Evolutionary conservation across 2,888 invertebrate genomes (phyloP).

Genomic region (Lochmaea capreae): DNA sequence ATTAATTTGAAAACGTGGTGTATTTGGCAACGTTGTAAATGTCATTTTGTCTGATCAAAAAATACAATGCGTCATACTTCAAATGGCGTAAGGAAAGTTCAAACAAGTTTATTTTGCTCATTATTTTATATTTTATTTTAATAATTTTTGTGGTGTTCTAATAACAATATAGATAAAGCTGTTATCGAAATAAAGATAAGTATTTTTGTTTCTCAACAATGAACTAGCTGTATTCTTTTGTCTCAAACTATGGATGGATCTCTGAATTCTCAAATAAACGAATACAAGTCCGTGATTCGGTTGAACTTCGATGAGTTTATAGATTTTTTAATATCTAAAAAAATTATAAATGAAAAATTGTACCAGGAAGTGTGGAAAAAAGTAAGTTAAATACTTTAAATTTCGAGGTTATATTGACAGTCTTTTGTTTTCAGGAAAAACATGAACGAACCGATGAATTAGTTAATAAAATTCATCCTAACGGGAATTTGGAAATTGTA

Average conservation of each 20-base stretch:
- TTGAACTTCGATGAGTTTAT: slow-evolving; percentile 43
- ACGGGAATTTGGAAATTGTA: slow-evolving; percentile 35
- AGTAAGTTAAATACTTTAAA: slow-evolving; percentile 33
- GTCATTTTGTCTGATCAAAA: background rate
- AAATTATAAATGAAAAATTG: slow-evolving; percentile 40
- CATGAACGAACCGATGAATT: slow-evolving; percentile 37
- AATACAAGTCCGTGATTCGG: slow-evolving; percentile 39
- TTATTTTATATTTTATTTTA: slow-evolving; percentile 28
- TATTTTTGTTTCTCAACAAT: slow-evolving; percentile 20
- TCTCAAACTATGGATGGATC: slow-evolving; percentile 35
- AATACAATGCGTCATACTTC: slow-evolving; percentile 13
- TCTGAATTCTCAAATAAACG: slow-evolving; percentile 43
- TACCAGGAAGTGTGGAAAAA: slow-evolving; percentile 39
- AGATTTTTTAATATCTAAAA: slow-evolving; percentile 44
- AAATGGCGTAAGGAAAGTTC: slow-evolving; percentile 21
- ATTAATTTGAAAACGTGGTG: background rate
- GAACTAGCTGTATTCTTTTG: slow-evolving; percentile 22
- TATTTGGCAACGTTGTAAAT: slow-evolving; percentile 2
- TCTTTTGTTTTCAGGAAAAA: slow-evolving; percentile 37
- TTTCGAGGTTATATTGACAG: slow-evolving; percentile 22
- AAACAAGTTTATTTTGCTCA: slow-evolving; percentile 28
- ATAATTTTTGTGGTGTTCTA: slow-evolving; percentile 18
- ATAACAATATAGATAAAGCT: slow-evolving; percentile 15
- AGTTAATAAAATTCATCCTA: slow-evolving; percentile 37
- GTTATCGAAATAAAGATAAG: slow-evolving; percentile 13